Conservation (phyloP, 1,140 invertebrate genomes). For the Drosophila watanabei region DNA sequence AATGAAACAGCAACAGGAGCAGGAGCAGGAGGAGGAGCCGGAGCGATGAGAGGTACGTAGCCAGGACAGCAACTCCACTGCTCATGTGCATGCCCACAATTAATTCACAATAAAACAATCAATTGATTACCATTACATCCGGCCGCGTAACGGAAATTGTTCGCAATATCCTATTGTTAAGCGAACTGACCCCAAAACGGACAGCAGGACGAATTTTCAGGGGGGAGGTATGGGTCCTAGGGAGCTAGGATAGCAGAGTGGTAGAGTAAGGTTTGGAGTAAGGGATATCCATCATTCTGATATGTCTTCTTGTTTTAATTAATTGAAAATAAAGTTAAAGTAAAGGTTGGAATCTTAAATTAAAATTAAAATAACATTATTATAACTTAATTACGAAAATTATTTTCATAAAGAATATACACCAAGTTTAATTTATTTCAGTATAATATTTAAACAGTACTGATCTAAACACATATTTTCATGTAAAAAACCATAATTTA, state of each 20-base stretch:
- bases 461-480: no score
- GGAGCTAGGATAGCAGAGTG: constrained; percentile 4
- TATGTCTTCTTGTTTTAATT: background rate
- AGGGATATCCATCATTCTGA: background rate
- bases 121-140: constrained; percentile 83
- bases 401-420: no score
- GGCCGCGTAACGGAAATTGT: constrained; percentile 77
- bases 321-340: background rate
- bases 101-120: constrained; percentile 84
- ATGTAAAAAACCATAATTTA: no score
- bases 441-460: no score
- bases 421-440: no score
- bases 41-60: constrained; percentile 9
- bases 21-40: constrained; percentile 13
- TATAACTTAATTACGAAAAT: no score
- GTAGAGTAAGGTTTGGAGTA: background rate
- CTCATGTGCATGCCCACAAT: constrained; percentile 81
- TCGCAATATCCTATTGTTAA: constrained; percentile 78
- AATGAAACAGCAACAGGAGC: constrained; percentile 52
- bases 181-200: constrained; percentile 36
- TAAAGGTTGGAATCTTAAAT: no score
- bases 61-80: constrained; percentile 23
- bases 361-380: no score
- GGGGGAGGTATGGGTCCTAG: background rate
- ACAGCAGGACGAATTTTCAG: background rate